Base-by-base conservation (phyloP, 2,113 vertebrate species). In the Alouatta palliata region DNA sequence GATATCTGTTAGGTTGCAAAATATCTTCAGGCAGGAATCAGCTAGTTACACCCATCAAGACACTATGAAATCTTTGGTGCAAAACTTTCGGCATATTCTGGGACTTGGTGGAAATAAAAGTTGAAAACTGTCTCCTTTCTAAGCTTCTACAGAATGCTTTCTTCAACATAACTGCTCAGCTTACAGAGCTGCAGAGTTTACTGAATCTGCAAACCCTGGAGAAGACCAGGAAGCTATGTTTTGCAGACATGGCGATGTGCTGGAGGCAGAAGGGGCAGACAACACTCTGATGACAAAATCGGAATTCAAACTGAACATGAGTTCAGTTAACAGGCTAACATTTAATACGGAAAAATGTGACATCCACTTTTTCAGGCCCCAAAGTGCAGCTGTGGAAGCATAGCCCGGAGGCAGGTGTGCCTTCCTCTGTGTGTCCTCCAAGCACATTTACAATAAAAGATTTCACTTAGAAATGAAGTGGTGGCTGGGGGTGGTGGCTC, bases 21-120 rank as follows among this genome's bases (percentile, higher is more conserved):
- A 87, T 89, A 96, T 27, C 91, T 91, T 43, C 43, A 61, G 82
- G 96, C 81, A 52, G 76, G 64, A 90, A 87, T 94, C 94, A 92
- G 80, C 90, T 58, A 91, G 87, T 94, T 96, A 80, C 27, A 90
- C 87, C 4, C 0, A 76, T 85, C 92, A 94, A 87, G 92, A 92
- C 56, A 61, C 96, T 9, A 35, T 56, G 83, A 73, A 97, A 90
- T 95, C 97, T 95, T 82, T 91, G 95, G 94, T 89, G 91, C 93
- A 96, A 97, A 96, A 96, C 88, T 97, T 97, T n/a, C 95, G 89
- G 96, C 96, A 97, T 97, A 97, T 97, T 91, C 96, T 97, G 49
- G 71, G 71, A 86, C 88, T 77, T 76, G 82, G 91, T 75, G 58
- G 70, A 96, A 96, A 95, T 61, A 86, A 90, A 82, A 93, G 82